Percentiles rank a stretch among this genome's conserved stretches.
These are phyloP conservation scores for Poeciliopsis presidionis DNA, from an alignment of 2,797 vertebrate species.

Conservation along the genomic window DNA sequence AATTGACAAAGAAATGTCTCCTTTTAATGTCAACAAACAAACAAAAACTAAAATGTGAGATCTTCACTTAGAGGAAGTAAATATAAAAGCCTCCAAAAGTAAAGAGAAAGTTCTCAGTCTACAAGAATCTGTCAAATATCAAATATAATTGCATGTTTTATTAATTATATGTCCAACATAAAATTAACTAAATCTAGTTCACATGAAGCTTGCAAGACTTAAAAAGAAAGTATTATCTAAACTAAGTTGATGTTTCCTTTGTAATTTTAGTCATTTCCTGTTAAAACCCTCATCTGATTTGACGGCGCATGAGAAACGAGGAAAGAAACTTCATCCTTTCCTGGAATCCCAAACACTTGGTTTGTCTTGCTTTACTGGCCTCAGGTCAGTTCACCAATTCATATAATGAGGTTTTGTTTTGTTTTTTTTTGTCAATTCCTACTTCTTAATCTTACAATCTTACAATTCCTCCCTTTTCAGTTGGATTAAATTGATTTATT, in stretches of 20 bases:
- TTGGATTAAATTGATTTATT: background rate
- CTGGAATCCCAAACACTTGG: background rate
- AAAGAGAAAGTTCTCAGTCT: background rate
- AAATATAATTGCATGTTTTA: background rate
- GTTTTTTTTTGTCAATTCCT: background rate
- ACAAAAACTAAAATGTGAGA: background rate
- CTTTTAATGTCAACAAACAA: background rate
- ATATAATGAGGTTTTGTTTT: background rate
- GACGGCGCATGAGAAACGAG: background rate
- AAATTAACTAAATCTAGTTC: no score
- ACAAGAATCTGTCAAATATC: background rate
- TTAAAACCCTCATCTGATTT: background rate
- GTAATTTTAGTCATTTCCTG: background rate
- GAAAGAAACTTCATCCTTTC: background rate
- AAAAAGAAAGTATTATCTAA: background rate
- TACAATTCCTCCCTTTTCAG: background rate
- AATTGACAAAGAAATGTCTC: background rate
- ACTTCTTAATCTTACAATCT: background rate
- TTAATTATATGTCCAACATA: no score
- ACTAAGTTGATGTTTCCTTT: background rate
- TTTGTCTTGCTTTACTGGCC: background rate
- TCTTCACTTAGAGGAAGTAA: background rate
- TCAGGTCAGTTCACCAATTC: background rate
- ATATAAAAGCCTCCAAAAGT: background rate
- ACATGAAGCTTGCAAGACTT: background rate